Conservation (phyloP, 2,113 vertebrate genomes). For the Malurus alboscapulatus region DNA sequence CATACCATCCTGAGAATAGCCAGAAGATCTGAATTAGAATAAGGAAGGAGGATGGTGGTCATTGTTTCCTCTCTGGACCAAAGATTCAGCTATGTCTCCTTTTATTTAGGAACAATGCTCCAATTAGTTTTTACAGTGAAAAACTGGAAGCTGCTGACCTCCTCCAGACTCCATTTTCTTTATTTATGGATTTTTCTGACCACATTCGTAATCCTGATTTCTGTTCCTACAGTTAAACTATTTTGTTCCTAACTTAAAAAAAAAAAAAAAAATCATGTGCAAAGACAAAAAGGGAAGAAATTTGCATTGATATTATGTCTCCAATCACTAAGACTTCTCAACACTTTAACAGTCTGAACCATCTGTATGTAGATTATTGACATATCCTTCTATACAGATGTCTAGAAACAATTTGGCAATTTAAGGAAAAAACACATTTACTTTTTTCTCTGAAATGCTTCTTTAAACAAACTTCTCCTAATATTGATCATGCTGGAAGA, state of each 20-base stretch:
- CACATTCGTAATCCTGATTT: background rate
- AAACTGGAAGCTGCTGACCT: background rate
- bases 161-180: background rate
- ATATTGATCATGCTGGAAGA: background rate
- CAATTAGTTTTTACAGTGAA: background rate
- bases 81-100: background rate
- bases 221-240: background rate
- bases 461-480: background rate
- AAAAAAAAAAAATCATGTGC: background rate
- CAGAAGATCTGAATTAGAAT: background rate
- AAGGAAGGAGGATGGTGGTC: background rate
- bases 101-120: background rate
- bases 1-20: background rate
- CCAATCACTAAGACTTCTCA: background rate
- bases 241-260: background rate
- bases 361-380: background rate
- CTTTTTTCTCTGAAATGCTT: background rate
- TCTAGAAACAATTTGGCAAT: background rate
- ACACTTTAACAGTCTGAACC: background rate
- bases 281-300: background rate
- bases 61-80: background rate
- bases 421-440: background rate
- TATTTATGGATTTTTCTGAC: background rate
- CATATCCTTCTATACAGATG: background rate
- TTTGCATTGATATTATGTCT: background rate